Evolutionary conservation across 2,888 invertebrate genomes (phyloP).

Genomic region (Dryadula phaetusa): DNA sequence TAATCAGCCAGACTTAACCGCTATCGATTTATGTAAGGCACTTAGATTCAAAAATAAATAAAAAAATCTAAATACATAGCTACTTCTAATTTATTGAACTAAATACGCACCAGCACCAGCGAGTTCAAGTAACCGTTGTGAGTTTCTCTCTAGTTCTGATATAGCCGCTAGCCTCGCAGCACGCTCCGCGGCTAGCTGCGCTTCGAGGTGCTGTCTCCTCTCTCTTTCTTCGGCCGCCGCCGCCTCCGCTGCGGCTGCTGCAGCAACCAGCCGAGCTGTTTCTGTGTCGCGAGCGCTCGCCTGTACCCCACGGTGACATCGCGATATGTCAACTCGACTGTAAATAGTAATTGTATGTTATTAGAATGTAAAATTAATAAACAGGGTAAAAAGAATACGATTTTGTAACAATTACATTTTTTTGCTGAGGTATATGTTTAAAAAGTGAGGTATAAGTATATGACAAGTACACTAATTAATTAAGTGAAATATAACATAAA

Average conservation of each 20-base stretch:
- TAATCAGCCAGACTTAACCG: too few species aligned
- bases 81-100: too few species aligned
- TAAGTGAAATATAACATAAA: not conserved
- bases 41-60: too few species aligned
- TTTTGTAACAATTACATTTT: not conserved
- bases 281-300: constrained; percentile 87
- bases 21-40: too few species aligned
- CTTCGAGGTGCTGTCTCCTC: constrained; percentile 83
- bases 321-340: constrained; percentile 71
- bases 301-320: constrained; percentile 85
- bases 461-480: too few species aligned
- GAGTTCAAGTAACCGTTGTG: constrained; percentile 87
- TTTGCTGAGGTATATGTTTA: too few species aligned
- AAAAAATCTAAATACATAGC: not conserved
- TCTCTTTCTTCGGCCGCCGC: constrained; percentile 85
- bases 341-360: not conserved
- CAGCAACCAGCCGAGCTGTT: constrained; percentile 84
- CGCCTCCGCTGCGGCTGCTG: constrained; percentile 84
- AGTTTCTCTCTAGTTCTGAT: constrained; percentile 89
- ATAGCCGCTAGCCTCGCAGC: constrained; percentile 90
- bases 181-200: constrained; percentile 87
- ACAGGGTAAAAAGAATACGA: too few species aligned
- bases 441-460: too few species aligned
- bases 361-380: too few species aligned
- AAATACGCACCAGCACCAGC: constrained; percentile 73